Base-by-base conservation (phyloP, 2,113 vertebrate genomes). In the Tragelaphus strepsiceros region DNA sequence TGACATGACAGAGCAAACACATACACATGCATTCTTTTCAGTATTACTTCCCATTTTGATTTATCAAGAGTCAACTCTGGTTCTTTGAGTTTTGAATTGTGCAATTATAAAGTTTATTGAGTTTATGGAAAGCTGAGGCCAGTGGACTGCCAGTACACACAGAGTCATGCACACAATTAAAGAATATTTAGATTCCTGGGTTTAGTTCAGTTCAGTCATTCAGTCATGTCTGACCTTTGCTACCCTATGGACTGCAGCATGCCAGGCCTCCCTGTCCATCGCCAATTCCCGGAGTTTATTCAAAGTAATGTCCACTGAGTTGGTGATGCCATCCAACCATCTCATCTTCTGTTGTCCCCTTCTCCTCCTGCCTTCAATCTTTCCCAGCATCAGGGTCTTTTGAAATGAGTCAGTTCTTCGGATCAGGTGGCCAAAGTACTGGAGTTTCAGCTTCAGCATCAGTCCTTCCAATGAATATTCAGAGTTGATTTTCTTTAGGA, bases 21-120 rank as follows among this genome's bases (percentile, higher is more conserved):
- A 77, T 26, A 39, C 11, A 43, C 12, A 77, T 77, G 71, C 11
- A 43, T 77, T 14, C 1, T 77, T 77, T 77, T 43, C 21, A 26
- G 24, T 77, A 43, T 77, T 77, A 22, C 71, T 77, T 77, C 7
- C 71, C 71, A 26, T 26, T 77, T 43, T 43, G 35, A 24, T 77
- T 26, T 43, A 77, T 77, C 35, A 62, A 30, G 19, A 49, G 2
- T 85, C 46, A 80, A 16, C 9, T 59, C 19, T 61, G 46, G 17
- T 71, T 92, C 26, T 67, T 90, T 94, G 51, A 62, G 17, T 95
- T 86, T 91, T 62, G 5, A 88, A 53, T 26, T 77, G 35, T 43
- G 39, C 12, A 77, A 14, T 35, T 74, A 46, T 22, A 39, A 74
- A 54, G 14, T 77, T 39, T 74, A 12, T 43, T 90, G 84, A 67